A percentile compares a stretch with the other conserved stretches of the same genome.
phyloP scores from a whole-genome alignment of 2,113 vertebrate genomes.

The Eonycteris spelaea region DNA sequence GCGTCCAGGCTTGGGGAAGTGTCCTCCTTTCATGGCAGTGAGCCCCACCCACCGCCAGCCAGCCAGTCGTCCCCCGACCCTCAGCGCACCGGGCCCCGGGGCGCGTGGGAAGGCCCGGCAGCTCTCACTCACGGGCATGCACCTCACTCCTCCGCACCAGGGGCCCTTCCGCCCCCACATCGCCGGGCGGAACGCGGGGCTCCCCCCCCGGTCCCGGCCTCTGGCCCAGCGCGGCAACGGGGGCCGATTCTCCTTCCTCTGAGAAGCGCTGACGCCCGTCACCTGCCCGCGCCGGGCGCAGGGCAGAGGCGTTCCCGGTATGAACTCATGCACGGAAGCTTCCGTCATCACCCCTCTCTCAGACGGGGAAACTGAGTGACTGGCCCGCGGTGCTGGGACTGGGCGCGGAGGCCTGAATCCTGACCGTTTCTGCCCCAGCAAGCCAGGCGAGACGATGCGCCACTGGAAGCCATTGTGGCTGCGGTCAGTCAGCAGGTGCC shows the following conservation, averaged over 20 bases:
- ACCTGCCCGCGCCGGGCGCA: rapidly evolving
- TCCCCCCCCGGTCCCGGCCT: rapidly evolving
- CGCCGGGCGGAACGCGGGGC: rapidly evolving
- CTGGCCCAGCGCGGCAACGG: rapidly evolving
- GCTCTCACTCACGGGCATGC: rapidly evolving
- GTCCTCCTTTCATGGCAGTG: rapidly evolving
- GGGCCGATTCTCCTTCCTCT: rapidly evolving
- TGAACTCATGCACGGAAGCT: rapidly evolving
- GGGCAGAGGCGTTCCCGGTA: rapidly evolving
- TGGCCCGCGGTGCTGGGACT: rapidly evolving
- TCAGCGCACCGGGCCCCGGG: not conserved
- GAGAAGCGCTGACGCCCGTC: not conserved
- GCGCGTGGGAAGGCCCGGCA: rapidly evolving
- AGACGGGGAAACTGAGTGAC: not conserved
- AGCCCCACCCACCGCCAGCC: rapidly evolving
- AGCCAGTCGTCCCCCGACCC: no score
- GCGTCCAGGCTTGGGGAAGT: rapidly evolving
- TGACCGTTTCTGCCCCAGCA: rapidly evolving
- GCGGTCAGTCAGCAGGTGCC: rapidly evolving
- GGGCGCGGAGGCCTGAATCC: not conserved
- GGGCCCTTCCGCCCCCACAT: rapidly evolving
- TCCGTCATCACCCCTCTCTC: not conserved
- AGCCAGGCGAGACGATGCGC: rapidly evolving
- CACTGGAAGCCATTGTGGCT: rapidly evolving
- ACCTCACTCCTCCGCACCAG: rapidly evolving